Evolutionary conservation across 2,797 vertebrate species (phyloP).

Genomic region (Platalea minor): DNA sequence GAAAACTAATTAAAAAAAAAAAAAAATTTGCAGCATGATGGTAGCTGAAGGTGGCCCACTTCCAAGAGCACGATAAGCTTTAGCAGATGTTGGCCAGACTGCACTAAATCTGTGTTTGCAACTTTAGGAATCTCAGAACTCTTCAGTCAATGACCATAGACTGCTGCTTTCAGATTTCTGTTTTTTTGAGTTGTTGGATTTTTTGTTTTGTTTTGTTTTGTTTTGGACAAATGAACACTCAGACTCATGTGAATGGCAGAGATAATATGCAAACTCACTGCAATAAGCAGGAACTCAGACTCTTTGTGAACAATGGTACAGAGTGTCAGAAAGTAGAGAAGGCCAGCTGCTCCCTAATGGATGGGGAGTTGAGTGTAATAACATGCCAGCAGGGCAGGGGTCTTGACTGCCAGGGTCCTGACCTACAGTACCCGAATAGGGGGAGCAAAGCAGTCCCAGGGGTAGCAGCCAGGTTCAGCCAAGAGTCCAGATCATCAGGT

Average conservation of each 20-base stretch:
- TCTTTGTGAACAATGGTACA: not conserved
- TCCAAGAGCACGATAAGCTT: slow-evolving; percentile 14
- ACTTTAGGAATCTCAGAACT: not conserved
- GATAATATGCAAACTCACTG: not conserved
- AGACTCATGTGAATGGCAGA: not conserved
- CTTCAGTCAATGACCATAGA: not conserved
- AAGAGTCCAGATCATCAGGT: not conserved
- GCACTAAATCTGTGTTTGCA: not conserved
- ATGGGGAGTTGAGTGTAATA: not conserved
- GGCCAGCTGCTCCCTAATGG: not conserved
- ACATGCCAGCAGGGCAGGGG: not conserved
- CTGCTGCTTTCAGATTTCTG: not conserved
- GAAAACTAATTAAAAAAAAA: not conserved
- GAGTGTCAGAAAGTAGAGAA: not conserved
- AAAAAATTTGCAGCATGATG: not conserved
- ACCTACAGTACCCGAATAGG: not conserved
- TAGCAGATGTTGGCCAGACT: not conserved
- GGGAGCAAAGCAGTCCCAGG: not conserved
- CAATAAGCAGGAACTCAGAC: not conserved
- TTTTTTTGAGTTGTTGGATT: too few species aligned
- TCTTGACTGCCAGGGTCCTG: not conserved
- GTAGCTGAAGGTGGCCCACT: not conserved
- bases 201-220: too few species aligned
- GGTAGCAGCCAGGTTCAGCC: not conserved
- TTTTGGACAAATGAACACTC: not conserved